A percentile compares a stretch with the other conserved stretches of the same genome.
Evolutionary conservation across 2,888 invertebrate species (phyloP).

Genomic region (Platypus cylindrus): DNA sequence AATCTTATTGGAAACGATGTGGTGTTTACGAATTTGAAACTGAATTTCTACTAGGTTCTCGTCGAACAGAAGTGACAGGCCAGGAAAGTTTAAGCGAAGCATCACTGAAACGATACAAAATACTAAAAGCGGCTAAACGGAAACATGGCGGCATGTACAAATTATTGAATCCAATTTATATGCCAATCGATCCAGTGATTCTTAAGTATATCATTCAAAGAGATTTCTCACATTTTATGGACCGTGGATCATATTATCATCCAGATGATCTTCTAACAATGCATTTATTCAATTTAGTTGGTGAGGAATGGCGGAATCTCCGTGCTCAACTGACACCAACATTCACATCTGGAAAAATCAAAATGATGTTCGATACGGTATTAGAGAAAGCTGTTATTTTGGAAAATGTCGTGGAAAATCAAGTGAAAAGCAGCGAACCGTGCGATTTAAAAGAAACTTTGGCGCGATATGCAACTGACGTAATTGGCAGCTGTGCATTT

Average conservation of each 20-base stretch:
- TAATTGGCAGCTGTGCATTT: conserved; percentile 44
- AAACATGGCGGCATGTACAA: conserved; percentile 22
- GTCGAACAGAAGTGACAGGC: conserved; percentile 1
- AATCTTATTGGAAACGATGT: neutral
- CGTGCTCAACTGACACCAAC: conserved; percentile 17
- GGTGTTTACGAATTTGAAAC: neutral
- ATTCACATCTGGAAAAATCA: conserved; percentile 7
- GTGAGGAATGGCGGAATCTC: conserved; percentile 28
- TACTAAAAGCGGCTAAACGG: conserved; percentile 7
- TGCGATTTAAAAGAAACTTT: conserved; percentile 34
- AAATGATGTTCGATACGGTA: conserved; percentile 15
- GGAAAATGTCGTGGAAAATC: neutral
- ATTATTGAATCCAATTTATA: conserved; percentile 32
- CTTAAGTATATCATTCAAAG: conserved; percentile 27
- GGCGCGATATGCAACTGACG: conserved; percentile 43
- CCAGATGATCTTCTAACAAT: conserved; percentile 26
- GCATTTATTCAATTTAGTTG: conserved; percentile 27
- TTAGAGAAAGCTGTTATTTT: conserved; percentile 13
- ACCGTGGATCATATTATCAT: conserved; percentile 25
- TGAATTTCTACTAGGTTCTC: too few relatives aligned
- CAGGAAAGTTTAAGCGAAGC: conserved; percentile 3
- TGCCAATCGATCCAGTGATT: conserved; percentile 27
- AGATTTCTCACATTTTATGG: conserved; percentile 29
- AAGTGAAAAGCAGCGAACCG: conserved; percentile 5
- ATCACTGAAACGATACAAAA: conserved; percentile 6